Conservation (phyloP, 2,888 invertebrate species). For the Orchestes rusci region DNA sequence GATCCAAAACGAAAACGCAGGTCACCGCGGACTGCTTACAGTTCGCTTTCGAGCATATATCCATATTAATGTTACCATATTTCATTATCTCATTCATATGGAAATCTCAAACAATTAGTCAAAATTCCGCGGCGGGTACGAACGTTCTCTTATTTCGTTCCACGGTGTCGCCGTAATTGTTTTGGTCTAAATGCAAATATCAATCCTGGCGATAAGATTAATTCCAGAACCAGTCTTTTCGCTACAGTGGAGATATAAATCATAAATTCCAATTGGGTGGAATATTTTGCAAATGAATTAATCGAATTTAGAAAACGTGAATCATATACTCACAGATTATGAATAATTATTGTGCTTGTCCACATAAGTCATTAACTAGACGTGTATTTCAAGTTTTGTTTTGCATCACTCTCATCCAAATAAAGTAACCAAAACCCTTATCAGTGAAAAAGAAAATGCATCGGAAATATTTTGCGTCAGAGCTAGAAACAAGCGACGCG, state of each 20-base stretch:
- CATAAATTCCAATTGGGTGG: too few relatives aligned
- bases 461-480: conserved; percentile 38
- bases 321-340: too few relatives aligned
- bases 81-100: conserved; percentile 80
- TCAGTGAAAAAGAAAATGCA: conserved; percentile 37
- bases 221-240: conserved; percentile 10
- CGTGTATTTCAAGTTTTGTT: conserved; percentile 3
- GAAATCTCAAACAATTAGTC: conserved; percentile 62
- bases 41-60: conserved; percentile 52
- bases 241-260: conserved; percentile 7
- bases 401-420: too few relatives aligned
- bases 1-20: conserved; percentile 30
- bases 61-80: conserved; percentile 72
- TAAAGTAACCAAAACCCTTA: too few relatives aligned
- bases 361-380: too few relatives aligned
- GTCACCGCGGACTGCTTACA: conserved; percentile 41
- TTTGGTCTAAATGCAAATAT: conserved; percentile 23
- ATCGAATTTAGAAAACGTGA: too few relatives aligned
- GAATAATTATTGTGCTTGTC: too few relatives aligned
- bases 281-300: too few relatives aligned
- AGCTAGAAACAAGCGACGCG: not conserved
- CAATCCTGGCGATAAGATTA: conserved; percentile 18
- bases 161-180: conserved; percentile 18
- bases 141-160: conserved; percentile 20
- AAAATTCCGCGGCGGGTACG: conserved; percentile 40